These are phyloP conservation scores for Albula goreensis DNA, from an alignment of 2,113 vertebrate genomes.

Conservation along the genomic window DNA sequence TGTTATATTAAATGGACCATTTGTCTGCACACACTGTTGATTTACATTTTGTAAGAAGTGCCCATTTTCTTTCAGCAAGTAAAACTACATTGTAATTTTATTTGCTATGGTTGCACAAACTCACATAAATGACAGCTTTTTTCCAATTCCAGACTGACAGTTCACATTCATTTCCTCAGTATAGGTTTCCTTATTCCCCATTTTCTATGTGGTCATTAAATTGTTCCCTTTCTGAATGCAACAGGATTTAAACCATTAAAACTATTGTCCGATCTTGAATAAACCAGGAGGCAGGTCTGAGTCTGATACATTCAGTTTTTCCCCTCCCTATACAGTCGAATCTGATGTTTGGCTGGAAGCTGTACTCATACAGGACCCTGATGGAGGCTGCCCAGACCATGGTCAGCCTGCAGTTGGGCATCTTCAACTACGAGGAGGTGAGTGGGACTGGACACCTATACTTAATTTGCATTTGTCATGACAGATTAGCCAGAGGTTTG, in stretches of 20 bases:
- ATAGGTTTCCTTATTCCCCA: not conserved
- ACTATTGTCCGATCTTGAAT: not conserved
- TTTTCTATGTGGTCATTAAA: not conserved
- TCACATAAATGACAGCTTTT: no score
- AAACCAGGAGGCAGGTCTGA: not conserved
- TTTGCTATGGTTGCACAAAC: not conserved
- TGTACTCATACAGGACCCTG: conserved; percentile 87
- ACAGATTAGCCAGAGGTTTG: not conserved
- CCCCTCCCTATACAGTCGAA: conserved; percentile 75
- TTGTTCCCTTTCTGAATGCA: no score
- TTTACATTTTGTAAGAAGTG: no score
- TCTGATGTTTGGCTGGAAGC: conserved; percentile 91
- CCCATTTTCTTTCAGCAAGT: no score
- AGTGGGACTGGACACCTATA: conserved; percentile 25
- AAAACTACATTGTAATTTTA: not conserved
- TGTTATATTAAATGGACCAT: no score
- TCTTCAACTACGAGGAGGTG: conserved; percentile 97
- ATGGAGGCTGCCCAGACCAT: conserved; percentile 85
- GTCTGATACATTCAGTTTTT: not conserved
- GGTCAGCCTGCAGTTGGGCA: conserved; percentile 90
- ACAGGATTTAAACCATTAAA: not conserved
- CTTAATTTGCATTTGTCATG: no score
- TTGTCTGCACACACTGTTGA: no score
- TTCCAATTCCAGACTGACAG: no score
- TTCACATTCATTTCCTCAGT: no score